Evolutionary conservation across 2,113 vertebrate species (phyloP).

Genomic region (Clarias macrocephalus): DNA sequence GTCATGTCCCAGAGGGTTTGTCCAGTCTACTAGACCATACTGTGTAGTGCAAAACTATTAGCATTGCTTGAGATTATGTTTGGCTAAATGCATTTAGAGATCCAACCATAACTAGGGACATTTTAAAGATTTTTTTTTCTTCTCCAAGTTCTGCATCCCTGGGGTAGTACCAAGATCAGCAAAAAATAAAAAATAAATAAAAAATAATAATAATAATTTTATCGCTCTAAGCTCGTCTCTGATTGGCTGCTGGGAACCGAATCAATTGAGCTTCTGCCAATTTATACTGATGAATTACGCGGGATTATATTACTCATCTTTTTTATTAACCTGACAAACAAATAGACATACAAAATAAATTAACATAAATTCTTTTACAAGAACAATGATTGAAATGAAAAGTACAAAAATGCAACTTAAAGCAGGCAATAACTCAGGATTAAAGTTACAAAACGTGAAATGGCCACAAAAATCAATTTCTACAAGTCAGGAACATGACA

Average conservation of each 20-base stretch:
- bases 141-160: no score
- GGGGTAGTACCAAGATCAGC: background rate
- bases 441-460: slow-evolving; percentile 58
- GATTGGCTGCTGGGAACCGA: background rate
- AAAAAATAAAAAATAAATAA: background rate
- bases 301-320: slow-evolving; percentile 28
- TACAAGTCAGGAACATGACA: slow-evolving; percentile 46
- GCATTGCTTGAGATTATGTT: no score
- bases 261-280: background rate
- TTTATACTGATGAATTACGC: background rate
- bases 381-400: slow-evolving; percentile 65
- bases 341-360: slow-evolving; percentile 57
- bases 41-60: no score
- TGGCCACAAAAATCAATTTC: slow-evolving; percentile 57
- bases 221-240: background rate
- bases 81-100: no score
- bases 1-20: no score
- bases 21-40: no score
- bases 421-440: slow-evolving; percentile 65
- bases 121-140: no score
- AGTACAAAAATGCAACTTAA: slow-evolving; percentile 65
- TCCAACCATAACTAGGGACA: no score
- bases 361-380: slow-evolving; percentile 52
- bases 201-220: no score
- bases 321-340: slow-evolving; percentile 66